Evolutionary conservation across 2,797 vertebrate species (phyloP).

Genomic region (Saxicola maurus): DNA sequence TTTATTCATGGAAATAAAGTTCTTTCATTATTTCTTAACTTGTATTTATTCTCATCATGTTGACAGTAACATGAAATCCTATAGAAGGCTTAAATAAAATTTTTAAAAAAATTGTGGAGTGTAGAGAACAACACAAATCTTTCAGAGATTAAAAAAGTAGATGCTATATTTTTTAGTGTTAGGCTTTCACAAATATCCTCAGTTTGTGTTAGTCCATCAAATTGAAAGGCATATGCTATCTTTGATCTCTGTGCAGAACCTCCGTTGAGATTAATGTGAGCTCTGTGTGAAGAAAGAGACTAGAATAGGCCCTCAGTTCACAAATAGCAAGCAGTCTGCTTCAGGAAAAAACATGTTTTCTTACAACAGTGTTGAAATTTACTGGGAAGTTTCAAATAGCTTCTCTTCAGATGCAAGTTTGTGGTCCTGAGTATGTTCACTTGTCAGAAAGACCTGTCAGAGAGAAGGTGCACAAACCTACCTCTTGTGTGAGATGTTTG

Average conservation of each 20-base stretch:
- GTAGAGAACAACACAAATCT: constrained; percentile 21
- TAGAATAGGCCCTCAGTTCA: constrained; percentile 61
- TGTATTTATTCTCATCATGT: neutral
- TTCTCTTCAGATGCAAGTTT: neutral
- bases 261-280: constrained; percentile 61
- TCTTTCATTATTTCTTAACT: neutral
- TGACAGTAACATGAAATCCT: neutral
- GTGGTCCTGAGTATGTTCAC: neutral
- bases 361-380: constrained; percentile 45
- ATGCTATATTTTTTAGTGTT: constrained; percentile 25
- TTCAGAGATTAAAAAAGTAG: constrained; percentile 30
- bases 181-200: constrained; percentile 29
- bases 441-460: constrained; percentile 14
- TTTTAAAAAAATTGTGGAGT: neutral
- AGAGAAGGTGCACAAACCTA: neutral
- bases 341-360: constrained; percentile 48
- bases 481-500: neutral
- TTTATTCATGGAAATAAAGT: neutral
- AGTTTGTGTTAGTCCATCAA: constrained; percentile 61
- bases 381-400: constrained; percentile 25
- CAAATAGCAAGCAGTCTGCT: constrained; percentile 63
- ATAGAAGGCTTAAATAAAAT: constrained; percentile 5
- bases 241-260: constrained; percentile 59
- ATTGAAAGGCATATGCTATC: constrained; percentile 67
- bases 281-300: constrained; percentile 53